Conservation (phyloP, 2,797 vertebrate genomes). For the Alectoris magna region DNA sequence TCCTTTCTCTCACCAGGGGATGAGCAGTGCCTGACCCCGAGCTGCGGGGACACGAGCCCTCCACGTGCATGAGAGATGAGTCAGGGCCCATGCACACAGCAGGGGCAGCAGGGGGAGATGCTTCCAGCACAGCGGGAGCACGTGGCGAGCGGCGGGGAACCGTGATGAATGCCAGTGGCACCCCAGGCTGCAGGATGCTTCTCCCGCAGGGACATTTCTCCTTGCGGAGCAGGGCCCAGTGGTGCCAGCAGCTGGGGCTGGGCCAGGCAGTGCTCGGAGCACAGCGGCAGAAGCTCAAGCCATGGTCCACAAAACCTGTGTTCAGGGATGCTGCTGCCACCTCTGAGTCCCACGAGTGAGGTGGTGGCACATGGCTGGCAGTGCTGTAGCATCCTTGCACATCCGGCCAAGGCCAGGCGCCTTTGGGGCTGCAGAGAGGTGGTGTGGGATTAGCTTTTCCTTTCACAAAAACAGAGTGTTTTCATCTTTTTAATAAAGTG, state of each 20-base stretch:
- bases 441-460: background rate
- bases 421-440: background rate
- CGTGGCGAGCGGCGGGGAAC: too few species aligned
- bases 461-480: background rate
- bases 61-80: background rate
- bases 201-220: background rate
- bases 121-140: background rate
- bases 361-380: background rate
- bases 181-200: fast-evolving
- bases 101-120: background rate
- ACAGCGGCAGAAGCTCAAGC: background rate
- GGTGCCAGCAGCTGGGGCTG: background rate
- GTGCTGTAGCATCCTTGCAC: fast-evolving
- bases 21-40: background rate
- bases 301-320: fast-evolving
- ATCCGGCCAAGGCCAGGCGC: background rate
- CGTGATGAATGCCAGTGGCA: background rate
- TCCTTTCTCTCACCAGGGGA: background rate
- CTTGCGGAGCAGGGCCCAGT: background rate
- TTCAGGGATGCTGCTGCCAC: background rate
- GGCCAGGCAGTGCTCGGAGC: background rate
- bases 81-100: background rate
- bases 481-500: slow-evolving; percentile 26
- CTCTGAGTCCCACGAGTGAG: fast-evolving
- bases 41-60: background rate